These are phyloP conservation scores for Unio delphinus DNA, from an alignment of 2,888 invertebrate species.

Conservation along the genomic window DNA sequence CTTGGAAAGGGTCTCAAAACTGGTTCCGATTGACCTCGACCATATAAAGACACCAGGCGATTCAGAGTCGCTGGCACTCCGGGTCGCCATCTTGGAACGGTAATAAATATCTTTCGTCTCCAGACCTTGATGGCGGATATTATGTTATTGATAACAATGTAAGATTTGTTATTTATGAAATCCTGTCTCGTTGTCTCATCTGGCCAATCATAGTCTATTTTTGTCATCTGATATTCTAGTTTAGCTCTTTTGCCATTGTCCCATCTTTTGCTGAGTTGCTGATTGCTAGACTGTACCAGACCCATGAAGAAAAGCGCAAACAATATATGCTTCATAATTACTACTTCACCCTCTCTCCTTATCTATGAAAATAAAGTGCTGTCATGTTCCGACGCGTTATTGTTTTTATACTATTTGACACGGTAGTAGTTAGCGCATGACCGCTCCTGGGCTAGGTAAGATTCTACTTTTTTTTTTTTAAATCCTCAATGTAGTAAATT, in stretches of 20 bases:
- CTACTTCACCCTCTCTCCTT: too few relatives aligned
- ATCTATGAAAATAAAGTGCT: too few relatives aligned
- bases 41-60: constrained; percentile 7
- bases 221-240: constrained; percentile 29
- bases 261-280: too few relatives aligned
- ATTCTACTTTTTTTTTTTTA: too few relatives aligned
- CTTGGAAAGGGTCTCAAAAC: constrained; percentile 27
- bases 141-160: constrained; percentile 33
- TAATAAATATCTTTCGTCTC: constrained; percentile 36
- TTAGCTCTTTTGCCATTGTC: background rate
- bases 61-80: constrained; percentile 44
- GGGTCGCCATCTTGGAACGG: constrained; percentile 44
- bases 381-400: too few relatives aligned
- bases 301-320: too few relatives aligned
- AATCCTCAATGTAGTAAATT: too few relatives aligned
- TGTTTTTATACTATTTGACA: too few relatives aligned
- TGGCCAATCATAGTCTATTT: constrained; percentile 38
- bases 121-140: constrained; percentile 42
- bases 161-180: constrained; percentile 17
- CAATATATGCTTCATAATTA: too few relatives aligned
- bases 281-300: too few relatives aligned
- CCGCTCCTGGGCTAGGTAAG: too few relatives aligned
- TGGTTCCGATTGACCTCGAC: background rate
- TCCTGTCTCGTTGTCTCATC: constrained; percentile 9
- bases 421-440: too few relatives aligned